Percentiles rank a stretch among this genome's conserved stretches.
Evolutionary conservation across 1,140 invertebrate species (phyloP).

Genomic region (Manduca sexta): DNA sequence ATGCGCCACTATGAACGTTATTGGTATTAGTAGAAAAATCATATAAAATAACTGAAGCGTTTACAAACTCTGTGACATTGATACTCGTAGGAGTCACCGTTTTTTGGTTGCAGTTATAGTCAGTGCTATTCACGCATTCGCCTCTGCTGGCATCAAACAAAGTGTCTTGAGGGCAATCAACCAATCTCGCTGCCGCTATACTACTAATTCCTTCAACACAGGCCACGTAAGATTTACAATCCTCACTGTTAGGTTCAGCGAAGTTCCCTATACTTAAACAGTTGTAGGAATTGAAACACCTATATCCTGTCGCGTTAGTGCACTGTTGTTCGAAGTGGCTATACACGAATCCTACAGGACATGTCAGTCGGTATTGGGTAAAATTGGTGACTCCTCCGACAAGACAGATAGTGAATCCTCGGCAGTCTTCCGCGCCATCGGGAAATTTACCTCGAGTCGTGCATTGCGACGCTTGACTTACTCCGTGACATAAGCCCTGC

Average conservation of each 20-base stretch:
- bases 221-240: conserved; percentile 38
- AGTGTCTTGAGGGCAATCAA: conserved; percentile 30
- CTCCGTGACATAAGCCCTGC: conserved; percentile 28
- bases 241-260: conserved; percentile 10
- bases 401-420: conserved; percentile 49
- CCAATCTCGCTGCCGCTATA: conserved; percentile 32
- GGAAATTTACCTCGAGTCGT: conserved; percentile 42
- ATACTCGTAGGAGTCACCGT: not conserved
- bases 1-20: not conserved
- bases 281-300: conserved; percentile 35
- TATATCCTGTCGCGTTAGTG: conserved; percentile 45
- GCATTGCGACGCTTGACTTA: conserved; percentile 28
- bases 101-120: conserved; percentile 18
- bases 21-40: not conserved
- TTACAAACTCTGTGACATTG: not conserved
- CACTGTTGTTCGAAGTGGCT: conserved; percentile 49
- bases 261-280: conserved; percentile 38
- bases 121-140: conserved; percentile 33
- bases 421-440: conserved; percentile 34
- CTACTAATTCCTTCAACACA: conserved; percentile 38
- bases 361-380: conserved; percentile 40
- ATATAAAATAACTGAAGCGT: not conserved
- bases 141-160: conserved; percentile 27
- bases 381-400: conserved; percentile 25
- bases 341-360: conserved; percentile 42